phyloP scores from a whole-genome alignment of 2,113 vertebrate genomes.

The Labeo catla region DNA sequence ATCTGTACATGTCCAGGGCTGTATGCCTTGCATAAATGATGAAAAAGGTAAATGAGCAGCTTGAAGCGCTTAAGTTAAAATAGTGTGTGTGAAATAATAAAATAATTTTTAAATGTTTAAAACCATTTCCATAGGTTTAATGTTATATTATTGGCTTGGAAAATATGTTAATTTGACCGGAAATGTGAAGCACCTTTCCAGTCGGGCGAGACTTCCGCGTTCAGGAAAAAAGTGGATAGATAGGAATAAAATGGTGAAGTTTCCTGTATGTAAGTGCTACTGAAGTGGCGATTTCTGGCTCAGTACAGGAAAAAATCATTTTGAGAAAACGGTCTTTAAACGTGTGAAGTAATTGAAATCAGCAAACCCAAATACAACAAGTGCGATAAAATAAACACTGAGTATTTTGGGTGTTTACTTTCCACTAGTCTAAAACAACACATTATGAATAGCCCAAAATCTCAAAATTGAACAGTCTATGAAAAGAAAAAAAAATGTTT shows the following conservation, averaged over 20 bases:
- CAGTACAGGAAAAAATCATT: neutral
- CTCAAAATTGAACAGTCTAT: neutral
- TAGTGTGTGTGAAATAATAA: no score
- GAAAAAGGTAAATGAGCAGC: no score
- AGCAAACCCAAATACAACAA: neutral
- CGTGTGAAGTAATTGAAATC: neutral
- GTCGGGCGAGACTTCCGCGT: no score
- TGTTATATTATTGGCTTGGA: no score
- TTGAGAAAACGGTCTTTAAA: neutral
- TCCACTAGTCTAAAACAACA: neutral
- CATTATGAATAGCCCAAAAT: neutral
- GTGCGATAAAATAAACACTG: neutral
- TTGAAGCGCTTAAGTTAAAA: no score
- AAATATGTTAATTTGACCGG: no score
- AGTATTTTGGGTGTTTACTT: neutral
- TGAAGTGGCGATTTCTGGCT: neutral
- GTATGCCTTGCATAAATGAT: no score
- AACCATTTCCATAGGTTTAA: no score
- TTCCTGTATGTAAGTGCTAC: neutral
- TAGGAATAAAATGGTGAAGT: neutral
- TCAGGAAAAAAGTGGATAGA: neutral
- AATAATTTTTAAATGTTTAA: no score
- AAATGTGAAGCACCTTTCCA: no score
- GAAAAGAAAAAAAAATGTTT: no score
- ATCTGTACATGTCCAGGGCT: no score